phyloP scores from a whole-genome alignment of 2,797 vertebrate genomes.

The Bucorvus abyssinicus region DNA sequence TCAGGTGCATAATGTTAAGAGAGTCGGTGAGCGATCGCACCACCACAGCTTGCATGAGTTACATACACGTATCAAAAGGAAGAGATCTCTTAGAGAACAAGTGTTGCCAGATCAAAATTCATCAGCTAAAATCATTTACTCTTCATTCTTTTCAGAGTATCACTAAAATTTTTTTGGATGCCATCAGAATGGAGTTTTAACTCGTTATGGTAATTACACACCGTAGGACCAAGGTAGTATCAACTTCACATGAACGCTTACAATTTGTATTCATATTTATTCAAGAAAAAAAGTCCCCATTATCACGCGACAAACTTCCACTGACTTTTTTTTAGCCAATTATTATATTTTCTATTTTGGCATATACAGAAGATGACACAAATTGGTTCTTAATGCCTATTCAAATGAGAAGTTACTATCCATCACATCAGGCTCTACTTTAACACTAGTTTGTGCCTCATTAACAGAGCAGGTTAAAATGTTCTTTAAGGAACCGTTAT shows the following conservation, averaged over 20 bases:
- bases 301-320: not conserved
- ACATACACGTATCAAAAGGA: not conserved
- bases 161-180: not conserved
- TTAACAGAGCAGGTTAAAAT: not conserved
- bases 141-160: not conserved
- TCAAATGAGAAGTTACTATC: not conserved
- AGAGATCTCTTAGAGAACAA: not conserved
- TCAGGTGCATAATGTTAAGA: not conserved
- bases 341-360: not conserved
- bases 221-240: not conserved
- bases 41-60: not conserved
- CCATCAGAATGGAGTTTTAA: not conserved
- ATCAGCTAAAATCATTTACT: not conserved
- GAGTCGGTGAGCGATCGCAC: rapidly evolving
- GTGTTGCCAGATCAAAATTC: not conserved
- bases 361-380: not conserved
- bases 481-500: not conserved
- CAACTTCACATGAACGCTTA: not conserved
- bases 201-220: not conserved
- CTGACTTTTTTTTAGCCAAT: not conserved
- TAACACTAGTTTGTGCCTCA: not conserved
- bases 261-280: not conserved
- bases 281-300: not conserved
- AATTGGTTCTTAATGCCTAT: not conserved
- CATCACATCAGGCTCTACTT: not conserved